Evolutionary conservation across 2,797 vertebrate species (phyloP).

Genomic region (Lepus oiostolus): DNA sequence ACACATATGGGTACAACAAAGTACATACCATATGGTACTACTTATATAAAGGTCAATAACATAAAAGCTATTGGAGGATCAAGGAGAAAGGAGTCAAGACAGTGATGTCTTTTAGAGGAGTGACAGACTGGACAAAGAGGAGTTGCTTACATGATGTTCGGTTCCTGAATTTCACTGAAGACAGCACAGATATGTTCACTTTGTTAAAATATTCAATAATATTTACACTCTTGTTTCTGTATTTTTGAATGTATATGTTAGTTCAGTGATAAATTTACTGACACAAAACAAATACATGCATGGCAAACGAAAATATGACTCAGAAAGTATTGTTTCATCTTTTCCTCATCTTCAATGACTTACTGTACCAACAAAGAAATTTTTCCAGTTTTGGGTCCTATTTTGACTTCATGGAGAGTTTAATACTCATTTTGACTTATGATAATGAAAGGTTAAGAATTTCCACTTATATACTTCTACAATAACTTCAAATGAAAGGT

Average conservation of each 20-base stretch:
- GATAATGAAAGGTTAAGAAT: background rate
- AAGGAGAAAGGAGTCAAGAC: background rate
- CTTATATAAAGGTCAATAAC: background rate
- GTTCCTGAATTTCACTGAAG: background rate
- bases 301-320: background rate
- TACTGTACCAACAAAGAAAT: background rate
- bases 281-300: background rate
- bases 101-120: background rate
- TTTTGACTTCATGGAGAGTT: background rate
- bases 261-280: constrained; percentile 33
- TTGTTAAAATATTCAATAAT: constrained; percentile 18
- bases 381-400: background rate
- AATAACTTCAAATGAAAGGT: background rate
- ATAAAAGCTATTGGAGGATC: background rate
- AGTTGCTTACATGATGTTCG: background rate
- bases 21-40: background rate
- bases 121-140: background rate
- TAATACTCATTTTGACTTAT: background rate
- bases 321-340: background rate
- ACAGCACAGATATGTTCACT: background rate
- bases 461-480: background rate
- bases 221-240: background rate
- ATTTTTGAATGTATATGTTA: background rate
- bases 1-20: background rate
- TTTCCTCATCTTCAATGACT: constrained; percentile 20